Evolutionary conservation across 1,140 invertebrate species (phyloP), one percentile per base, ranked within the genome.

Genomic region (Aphaenogaster rudis): DNA sequence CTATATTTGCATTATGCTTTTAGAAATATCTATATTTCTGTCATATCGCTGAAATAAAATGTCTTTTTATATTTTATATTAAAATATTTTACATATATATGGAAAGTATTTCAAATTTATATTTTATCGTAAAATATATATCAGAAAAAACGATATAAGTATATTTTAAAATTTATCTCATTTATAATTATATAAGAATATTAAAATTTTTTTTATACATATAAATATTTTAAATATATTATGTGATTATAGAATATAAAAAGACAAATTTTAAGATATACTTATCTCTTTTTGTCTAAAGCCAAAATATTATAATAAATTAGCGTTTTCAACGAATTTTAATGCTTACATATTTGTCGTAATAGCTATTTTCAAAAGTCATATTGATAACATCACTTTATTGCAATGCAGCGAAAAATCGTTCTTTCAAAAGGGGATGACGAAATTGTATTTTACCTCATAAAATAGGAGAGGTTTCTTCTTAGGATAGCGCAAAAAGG

Each of bases 401-500:
- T 50, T 84, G 8, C 13, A 48, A 74, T 45, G 17, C 17, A 74
- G 36, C 7, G 54, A 48, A 76, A 50, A 84, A 84, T 84, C 11
- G 28, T 21, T 13, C 5, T 61, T 63, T 21, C n/a, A 74, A 74
- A 69, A 52, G 64, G n/a, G 9, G 69, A 74, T 74, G 42, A 72
- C 54, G 17, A 76, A 84, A 84, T 84, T 76, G 57, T 84, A 74
- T 84, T 84, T 74, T 50, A 76, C n/a, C 69, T 76, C 52, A 21
- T 74, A 61, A 74, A 84, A 76, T 76, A 76, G 54, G 21, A 76
- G 7, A 84, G 28, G 11, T 84, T 72, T 84, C 63, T 42, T 39
- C 33, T 17, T 13, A 42, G 11, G 39, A n/a, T 59, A 71, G 21
- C 9, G 3, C 78, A 81, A 81, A 71, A 81, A 84, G 54, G 39